A percentile compares a stretch with the other conserved stretches of the same genome.
Evolutionary conservation across 1,140 invertebrate species (phyloP).

Genomic region (Gonioctena quinquepunctata): DNA sequence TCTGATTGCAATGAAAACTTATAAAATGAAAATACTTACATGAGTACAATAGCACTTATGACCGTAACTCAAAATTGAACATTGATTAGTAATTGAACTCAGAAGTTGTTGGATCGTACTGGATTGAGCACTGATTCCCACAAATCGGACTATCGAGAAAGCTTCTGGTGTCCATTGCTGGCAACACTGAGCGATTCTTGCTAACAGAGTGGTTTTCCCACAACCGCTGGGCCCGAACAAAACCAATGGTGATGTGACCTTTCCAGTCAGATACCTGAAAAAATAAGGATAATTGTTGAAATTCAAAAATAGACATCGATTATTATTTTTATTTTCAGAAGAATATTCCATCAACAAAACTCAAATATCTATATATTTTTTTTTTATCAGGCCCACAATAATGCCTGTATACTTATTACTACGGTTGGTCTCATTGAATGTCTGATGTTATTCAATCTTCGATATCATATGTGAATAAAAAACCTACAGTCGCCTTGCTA

Average conservation of each 20-base stretch:
- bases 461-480: too few relatives aligned
- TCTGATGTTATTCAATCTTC: too few relatives aligned
- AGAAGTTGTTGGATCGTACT: slow-evolving; percentile 68
- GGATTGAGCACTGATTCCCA: slow-evolving; percentile 69
- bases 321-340: too few relatives aligned
- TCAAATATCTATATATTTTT: too few relatives aligned
- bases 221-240: slow-evolving; percentile 78
- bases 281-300: too few relatives aligned
- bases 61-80: slow-evolving; percentile 65
- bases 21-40: slow-evolving; percentile 61
- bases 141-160: slow-evolving; percentile 64
- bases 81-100: slow-evolving; percentile 69
- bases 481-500: too few relatives aligned
- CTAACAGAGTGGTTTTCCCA: slow-evolving; percentile 79
- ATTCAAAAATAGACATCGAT: too few relatives aligned
- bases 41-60: slow-evolving; percentile 64
- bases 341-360: too few relatives aligned
- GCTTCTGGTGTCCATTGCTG: slow-evolving; percentile 71
- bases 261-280: slow-evolving; percentile 69
- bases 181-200: slow-evolving; percentile 68
- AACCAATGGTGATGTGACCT: slow-evolving; percentile 67
- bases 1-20: not conserved
- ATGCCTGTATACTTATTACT: too few relatives aligned
- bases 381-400: too few relatives aligned
- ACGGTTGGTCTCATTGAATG: too few relatives aligned